These are phyloP conservation scores for Neosalanx taihuensis DNA, from an alignment of 2,797 vertebrate species.

Conservation along the genomic window DNA sequence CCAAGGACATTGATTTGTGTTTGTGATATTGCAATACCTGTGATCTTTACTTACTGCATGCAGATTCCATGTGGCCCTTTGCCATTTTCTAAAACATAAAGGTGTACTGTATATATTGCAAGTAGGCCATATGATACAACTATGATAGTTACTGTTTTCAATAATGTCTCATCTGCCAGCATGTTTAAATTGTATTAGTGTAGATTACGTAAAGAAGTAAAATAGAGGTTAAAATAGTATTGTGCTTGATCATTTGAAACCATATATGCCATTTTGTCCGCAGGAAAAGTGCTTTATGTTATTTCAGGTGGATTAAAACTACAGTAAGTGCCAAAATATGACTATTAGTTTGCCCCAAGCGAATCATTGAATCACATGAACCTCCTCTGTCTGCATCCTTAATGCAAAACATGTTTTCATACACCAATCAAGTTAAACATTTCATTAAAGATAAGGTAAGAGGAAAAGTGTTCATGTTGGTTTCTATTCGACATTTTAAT, in stretches of 20 bases:
- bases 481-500: too few species aligned
- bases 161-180: conserved; percentile 20
- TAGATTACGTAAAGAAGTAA: conserved; percentile 6
- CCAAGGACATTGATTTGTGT: conserved; percentile 48
- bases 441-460: conserved; percentile 28
- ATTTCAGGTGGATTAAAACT: neutral
- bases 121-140: conserved; percentile 1
- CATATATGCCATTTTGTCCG: too few species aligned
- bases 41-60: conserved; percentile 38
- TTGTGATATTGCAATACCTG: conserved; percentile 38
- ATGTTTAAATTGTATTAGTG: conserved; percentile 33
- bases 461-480: neutral
- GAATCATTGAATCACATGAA: neutral
- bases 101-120: conserved; percentile 19
- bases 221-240: too few species aligned
- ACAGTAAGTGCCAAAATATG: neutral
- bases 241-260: too few species aligned
- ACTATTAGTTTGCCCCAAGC: neutral
- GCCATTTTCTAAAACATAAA: neutral
- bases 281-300: conserved; percentile 33
- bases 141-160: conserved; percentile 24
- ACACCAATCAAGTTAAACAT: neutral
- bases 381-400: conserved; percentile 18
- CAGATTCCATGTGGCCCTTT: conserved; percentile 28
- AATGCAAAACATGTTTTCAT: conserved; percentile 36